These are phyloP conservation scores for Porites cylindrica DNA, from an alignment of 92 coral and sea anemone genomes.

Conservation along the genomic window DNA sequence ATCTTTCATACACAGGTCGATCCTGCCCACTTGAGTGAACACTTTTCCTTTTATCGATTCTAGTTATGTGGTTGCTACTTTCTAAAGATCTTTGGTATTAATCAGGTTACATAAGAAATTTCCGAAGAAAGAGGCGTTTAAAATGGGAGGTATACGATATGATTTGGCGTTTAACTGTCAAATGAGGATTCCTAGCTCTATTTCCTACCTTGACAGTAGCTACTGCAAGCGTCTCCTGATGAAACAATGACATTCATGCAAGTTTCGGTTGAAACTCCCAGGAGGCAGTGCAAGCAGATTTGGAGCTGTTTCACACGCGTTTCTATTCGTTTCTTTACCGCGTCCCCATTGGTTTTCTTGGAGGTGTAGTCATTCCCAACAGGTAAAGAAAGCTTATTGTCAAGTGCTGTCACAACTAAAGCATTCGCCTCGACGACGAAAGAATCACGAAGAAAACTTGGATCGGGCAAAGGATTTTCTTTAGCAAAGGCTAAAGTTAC, in stretches of 20 bases:
- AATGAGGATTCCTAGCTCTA: too few species aligned
- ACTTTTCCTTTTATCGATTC: too few species aligned
- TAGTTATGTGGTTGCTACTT: too few species aligned
- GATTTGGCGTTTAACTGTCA: too few species aligned
- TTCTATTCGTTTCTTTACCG: constrained; percentile 31
- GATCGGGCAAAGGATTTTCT: constrained; percentile 50
- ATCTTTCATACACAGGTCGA: too few species aligned
- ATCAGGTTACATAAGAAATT: too few species aligned
- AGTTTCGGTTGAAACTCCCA: constrained; percentile 33
- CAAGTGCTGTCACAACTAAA: constrained; percentile 41
- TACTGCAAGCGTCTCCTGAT: constrained; percentile 13
- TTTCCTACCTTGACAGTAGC: constrained; percentile 12
- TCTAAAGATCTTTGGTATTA: too few species aligned
- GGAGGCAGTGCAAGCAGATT: constrained; percentile 50
- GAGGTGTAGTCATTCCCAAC: constrained; percentile 46
- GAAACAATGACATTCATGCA: constrained; percentile 37
- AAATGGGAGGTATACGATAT: too few species aligned
- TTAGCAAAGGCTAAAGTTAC: constrained; percentile 8
- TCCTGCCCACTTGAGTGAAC: too few species aligned
- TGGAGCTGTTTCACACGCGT: constrained; percentile 48
- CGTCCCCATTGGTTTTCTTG: constrained; percentile 44
- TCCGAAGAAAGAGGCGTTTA: too few species aligned
- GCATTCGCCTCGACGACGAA: constrained; percentile 42
- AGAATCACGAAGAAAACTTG: constrained; percentile 30
- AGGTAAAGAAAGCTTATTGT: constrained; percentile 54